Base-by-base conservation (phyloP, 2,888 invertebrate species). In the Phengaris alcon region DNA sequence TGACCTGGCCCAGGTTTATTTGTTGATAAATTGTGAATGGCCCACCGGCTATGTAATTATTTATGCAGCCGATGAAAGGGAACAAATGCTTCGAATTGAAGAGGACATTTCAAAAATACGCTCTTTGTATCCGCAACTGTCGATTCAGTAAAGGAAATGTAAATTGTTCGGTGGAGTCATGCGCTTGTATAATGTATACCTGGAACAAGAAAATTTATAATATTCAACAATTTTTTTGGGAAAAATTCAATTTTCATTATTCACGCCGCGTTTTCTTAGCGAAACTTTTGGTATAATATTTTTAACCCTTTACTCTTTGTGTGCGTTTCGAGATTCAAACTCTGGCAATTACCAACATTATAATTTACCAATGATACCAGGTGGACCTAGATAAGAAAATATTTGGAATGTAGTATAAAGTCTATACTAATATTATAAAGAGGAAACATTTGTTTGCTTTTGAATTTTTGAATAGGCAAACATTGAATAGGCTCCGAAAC, bases 1-100 rank as follows among this genome's bases (percentile, higher is more conserved):
- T 79, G 78, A 79, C 79, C 78, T 77, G 78, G 76, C 76, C 78
- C 79, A 77, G 74, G 77, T 77, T 77, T 76, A 78, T 77, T 78
- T 79, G 76, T 72, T 75, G 74, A 59, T 73, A 75, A 75, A 75
- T 72, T 72, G 73, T 72, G 72, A 72, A 75, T 73, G 35, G 75
- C 59, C 75, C 72, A 73, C 51, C 72, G 64, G 72, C 73, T 73
- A 59, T 57, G 55, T 73, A 73, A 75, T 75, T 64, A 75, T 73
- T 75, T 73, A 75, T 75, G 75, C 75, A 59, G 44, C 68, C 73
- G 52, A 64, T 75, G 73, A 75, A 75, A 75, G 72, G 72, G 72
- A 72, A 72, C 72, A 72, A 72, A 52, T 52, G 72, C 72, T 72
- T 72, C 54, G 72, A 54, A 72, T 72, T 72, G 52, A 72, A 12